phyloP scores from a whole-genome alignment of 2,888 invertebrate genomes.

The Sinhomidia bicolor region DNA sequence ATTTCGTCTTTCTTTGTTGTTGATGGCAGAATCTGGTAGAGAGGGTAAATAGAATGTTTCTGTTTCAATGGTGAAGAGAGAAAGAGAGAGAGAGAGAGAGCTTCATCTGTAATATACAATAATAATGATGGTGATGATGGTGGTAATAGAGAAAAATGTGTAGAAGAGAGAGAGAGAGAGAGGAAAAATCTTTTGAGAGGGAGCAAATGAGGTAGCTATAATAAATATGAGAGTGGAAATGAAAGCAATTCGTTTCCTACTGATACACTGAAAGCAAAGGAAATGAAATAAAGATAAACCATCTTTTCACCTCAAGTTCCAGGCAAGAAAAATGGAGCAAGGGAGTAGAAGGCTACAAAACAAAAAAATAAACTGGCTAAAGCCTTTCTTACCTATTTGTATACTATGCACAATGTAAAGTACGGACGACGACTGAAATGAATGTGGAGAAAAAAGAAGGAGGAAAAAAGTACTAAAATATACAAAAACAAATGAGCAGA shows the following conservation, averaged over 20 bases:
- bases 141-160: neutral
- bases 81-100: no score
- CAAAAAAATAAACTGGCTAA: conserved; percentile 32
- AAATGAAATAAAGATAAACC: conserved; percentile 69
- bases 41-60: neutral
- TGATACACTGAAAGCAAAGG: conserved; percentile 54
- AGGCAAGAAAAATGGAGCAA: conserved; percentile 48
- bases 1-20: neutral
- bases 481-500: no score
- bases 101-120: neutral
- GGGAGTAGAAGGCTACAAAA: conserved; percentile 5
- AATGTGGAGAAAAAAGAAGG: neutral
- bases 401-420: neutral
- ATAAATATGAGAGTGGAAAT: conserved; percentile 71
- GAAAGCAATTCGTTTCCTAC: conserved; percentile 69
- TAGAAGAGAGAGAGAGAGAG: conserved; percentile 3
- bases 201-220: conserved; percentile 67
- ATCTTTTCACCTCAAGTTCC: conserved; percentile 72
- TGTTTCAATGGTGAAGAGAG: no score
- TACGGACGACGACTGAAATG: neutral
- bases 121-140: conserved; percentile 10
- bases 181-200: conserved; percentile 20
- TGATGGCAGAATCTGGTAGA: neutral
- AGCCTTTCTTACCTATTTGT: neutral
- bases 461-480: neutral